Conservation (phyloP, 2,113 vertebrate genomes). For the Coregonus clupeaformis region DNA sequence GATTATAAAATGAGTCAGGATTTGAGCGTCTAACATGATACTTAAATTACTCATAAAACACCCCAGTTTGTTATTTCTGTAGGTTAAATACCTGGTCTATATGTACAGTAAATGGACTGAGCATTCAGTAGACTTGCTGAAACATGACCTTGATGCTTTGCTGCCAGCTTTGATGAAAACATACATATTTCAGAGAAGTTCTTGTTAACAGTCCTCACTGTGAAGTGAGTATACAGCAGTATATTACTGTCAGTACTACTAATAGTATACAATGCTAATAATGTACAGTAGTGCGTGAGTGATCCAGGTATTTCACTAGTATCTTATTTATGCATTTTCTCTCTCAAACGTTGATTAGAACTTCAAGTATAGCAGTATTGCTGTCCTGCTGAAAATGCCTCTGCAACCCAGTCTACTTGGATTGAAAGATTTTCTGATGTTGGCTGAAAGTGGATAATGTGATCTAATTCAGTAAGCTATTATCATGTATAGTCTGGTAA, state of each 20-base stretch:
- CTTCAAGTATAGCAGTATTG: not conserved
- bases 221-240: not conserved
- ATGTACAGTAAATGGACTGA: not conserved
- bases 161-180: not conserved
- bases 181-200: not conserved
- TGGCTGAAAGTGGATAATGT: conserved; percentile 4
- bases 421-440: not conserved
- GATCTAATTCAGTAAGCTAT: conserved; percentile 8
- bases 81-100: no score
- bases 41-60: no score
- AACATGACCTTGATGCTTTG: conserved; percentile 11
- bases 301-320: no score
- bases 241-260: no score
- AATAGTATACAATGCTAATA: no score
- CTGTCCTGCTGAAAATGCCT: not conserved
- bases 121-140: not conserved
- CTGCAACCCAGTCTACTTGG: not conserved
- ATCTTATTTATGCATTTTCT: no score
- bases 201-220: not conserved
- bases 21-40: no score
- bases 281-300: no score
- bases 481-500: conserved; percentile 1
- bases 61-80: not conserved
- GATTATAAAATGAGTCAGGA: no score
- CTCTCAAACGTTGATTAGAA: no score